Evolutionary conservation across 2,888 invertebrate species (phyloP).

Genomic region (Thalpophila matura): DNA sequence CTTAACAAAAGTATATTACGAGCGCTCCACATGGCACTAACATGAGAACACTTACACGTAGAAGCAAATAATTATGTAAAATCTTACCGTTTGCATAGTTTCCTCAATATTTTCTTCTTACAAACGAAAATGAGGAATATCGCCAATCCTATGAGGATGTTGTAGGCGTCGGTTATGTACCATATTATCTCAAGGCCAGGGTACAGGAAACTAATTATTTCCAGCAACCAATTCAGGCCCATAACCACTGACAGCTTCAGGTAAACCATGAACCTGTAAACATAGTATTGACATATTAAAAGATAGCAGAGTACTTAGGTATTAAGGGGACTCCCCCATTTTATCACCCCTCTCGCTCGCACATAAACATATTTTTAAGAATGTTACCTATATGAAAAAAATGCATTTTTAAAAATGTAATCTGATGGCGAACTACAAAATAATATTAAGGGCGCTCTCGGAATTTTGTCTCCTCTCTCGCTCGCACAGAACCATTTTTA

Average conservation of each 20-base stretch:
- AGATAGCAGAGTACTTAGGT: not conserved
- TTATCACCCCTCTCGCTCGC: too few relatives aligned
- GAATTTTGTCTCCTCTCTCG: too few relatives aligned
- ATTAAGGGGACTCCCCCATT: too few relatives aligned
- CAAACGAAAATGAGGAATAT: constrained; percentile 85
- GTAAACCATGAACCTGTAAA: constrained; percentile 81
- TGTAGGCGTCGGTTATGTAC: constrained; percentile 79
- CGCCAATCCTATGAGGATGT: constrained; percentile 78
- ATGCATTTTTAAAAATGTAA: too few relatives aligned
- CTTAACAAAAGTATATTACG: not conserved
- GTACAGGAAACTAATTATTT: constrained; percentile 75
- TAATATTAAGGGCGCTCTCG: too few relatives aligned
- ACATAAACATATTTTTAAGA: not conserved
- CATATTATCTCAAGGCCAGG: constrained; percentile 72
- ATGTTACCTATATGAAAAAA: too few relatives aligned
- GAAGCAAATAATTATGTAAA: not conserved
- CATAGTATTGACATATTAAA: not conserved
- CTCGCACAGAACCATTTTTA: too few relatives aligned
- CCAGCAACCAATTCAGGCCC: constrained; percentile 85
- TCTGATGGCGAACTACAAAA: too few relatives aligned
- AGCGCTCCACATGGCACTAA: not conserved
- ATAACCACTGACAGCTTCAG: constrained; percentile 84
- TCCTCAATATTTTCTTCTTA: constrained; percentile 77
- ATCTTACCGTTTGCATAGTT: constrained; percentile 74
- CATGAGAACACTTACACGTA: too few relatives aligned